Conservation (phyloP, 2,797 vertebrate species). For the Esox lucius region DNA sequence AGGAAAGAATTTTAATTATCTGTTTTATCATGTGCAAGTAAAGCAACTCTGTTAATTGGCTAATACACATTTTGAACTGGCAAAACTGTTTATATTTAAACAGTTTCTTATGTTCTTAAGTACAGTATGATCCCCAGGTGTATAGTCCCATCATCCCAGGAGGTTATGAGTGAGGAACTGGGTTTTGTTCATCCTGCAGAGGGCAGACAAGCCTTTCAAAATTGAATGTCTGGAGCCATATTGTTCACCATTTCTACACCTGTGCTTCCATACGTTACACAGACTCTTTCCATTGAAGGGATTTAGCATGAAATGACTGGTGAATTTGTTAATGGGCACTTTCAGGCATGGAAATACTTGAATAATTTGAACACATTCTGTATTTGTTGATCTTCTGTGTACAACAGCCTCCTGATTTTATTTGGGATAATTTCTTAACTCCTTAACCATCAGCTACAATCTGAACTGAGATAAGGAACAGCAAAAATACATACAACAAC, state of each 20-base stretch:
- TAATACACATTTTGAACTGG: too few relatives aligned
- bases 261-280: conserved; percentile 15
- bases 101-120: not conserved
- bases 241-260: conserved; percentile 10
- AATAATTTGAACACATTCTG: conserved; percentile 29
- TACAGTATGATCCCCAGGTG: not conserved
- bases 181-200: conserved; percentile 52
- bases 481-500: conserved; percentile 43
- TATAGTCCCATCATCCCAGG: not conserved
- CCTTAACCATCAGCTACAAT: conserved; percentile 38
- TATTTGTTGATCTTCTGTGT: conserved; percentile 45
- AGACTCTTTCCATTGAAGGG: conserved; percentile 29
- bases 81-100: too few relatives aligned
- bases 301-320: conserved; percentile 3
- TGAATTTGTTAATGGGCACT: conserved; percentile 25
- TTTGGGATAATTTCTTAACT: conserved; percentile 27
- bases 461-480: conserved; percentile 40
- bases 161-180: not conserved
- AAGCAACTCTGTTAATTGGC: too few relatives aligned
- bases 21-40: too few relatives aligned
- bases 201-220: conserved; percentile 60
- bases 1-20: too few relatives aligned
- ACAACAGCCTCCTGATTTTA: conserved; percentile 27
- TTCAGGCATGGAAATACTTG: conserved; percentile 14
- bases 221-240: not conserved